Percentiles rank a stretch among this genome's conserved stretches.
Conservation (phyloP, 35 echinoderm and acorn worm species). For the Lytechinus pictus region DNA sequence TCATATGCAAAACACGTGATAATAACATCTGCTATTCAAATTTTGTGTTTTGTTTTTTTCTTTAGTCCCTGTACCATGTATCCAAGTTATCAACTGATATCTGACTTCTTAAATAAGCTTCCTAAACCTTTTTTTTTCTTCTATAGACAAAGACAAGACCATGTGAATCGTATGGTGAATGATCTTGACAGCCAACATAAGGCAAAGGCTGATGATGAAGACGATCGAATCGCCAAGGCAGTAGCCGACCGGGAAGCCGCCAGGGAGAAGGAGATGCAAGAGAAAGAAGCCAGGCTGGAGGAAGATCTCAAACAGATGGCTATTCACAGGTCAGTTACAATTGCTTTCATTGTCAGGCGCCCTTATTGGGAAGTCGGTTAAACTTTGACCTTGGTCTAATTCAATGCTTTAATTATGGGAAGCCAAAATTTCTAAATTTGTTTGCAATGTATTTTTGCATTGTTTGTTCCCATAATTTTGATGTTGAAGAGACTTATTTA, state of each 20-base stretch:
- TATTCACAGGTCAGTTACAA: slow-evolving; percentile 57
- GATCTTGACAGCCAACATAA: slow-evolving; percentile 81
- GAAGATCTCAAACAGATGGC: slow-evolving; percentile 63
- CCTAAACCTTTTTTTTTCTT: not conserved
- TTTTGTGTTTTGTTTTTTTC: too few species aligned
- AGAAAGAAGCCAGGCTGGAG: slow-evolving; percentile 69
- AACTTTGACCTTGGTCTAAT: too few species aligned
- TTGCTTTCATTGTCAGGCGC: not conserved
- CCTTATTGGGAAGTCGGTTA: too few species aligned
- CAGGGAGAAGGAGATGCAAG: slow-evolving; percentile 71
- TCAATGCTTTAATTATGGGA: too few species aligned
- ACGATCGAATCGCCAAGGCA: slow-evolving; percentile 81
- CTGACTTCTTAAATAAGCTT: not conserved
- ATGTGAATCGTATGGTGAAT: slow-evolving; percentile 81
- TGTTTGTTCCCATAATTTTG: too few species aligned
- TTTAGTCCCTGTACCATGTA: too few species aligned
- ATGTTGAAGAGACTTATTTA: too few species aligned
- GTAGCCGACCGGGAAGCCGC: slow-evolving; percentile 74
- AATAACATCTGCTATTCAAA: too few species aligned
- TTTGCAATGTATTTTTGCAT: too few species aligned
- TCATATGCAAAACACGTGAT: too few species aligned
- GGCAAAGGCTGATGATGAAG: slow-evolving; percentile 86
- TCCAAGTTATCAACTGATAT: not conserved
- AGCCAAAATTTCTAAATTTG: too few species aligned
- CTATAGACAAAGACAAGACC: slow-evolving; percentile 92